Percentiles rank a stretch among this genome's conserved stretches.
Evolutionary conservation across 2,113 vertebrate genomes (phyloP).

Genomic region (Brienomyrus longianalis): DNA sequence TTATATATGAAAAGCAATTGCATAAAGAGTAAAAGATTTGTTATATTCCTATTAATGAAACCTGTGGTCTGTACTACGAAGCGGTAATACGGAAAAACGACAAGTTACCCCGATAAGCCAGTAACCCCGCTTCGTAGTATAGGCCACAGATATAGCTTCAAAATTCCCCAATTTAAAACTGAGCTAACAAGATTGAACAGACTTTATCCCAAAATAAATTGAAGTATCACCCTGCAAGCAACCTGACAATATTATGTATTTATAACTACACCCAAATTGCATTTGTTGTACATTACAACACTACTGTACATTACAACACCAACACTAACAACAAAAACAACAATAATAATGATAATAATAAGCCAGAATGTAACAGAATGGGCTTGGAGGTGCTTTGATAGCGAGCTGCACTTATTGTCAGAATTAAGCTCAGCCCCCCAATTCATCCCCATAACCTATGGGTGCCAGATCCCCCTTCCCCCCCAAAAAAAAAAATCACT

Average conservation of each 20-base stretch:
- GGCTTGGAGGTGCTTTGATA: neutral
- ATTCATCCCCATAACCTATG: neutral
- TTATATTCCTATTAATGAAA: neutral
- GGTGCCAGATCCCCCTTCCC: neutral
- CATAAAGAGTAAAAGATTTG: neutral
- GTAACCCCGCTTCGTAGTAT: too few species aligned
- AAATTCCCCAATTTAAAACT: neutral
- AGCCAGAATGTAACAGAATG: neutral
- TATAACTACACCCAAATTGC: neutral
- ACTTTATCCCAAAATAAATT: neutral
- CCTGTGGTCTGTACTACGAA: neutral
- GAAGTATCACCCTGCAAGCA: neutral
- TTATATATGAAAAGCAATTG: neutral
- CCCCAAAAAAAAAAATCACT: neutral
- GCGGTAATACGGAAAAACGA: too few species aligned
- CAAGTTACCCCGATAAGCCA: too few species aligned
- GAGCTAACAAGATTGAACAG: too few species aligned
- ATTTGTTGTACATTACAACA: neutral
- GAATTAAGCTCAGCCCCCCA: neutral
- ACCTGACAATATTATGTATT: neutral
- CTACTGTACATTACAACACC: neutral
- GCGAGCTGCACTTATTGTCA: neutral
- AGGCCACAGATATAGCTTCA: neutral
- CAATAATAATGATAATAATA: too few species aligned
- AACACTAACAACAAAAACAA: neutral